phyloP scores from a whole-genome alignment of 2,888 invertebrate genomes.

The Hedya salicella region DNA sequence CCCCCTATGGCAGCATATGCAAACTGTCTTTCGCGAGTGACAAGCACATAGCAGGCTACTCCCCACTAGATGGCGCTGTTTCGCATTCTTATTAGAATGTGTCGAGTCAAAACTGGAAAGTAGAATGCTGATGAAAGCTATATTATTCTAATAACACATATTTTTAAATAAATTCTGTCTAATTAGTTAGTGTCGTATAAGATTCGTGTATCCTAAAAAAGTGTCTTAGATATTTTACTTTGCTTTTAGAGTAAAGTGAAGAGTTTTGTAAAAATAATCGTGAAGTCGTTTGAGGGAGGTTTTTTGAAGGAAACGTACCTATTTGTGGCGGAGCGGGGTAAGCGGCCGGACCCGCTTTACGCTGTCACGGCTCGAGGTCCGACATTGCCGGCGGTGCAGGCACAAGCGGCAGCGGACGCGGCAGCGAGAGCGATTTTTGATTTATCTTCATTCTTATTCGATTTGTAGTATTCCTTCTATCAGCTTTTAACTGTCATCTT shows the following conservation, averaged over 20 bases:
- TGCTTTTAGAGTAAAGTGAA: slow-evolving; percentile 10
- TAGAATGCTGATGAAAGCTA: neutral
- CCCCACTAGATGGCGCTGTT: slow-evolving; percentile 67
- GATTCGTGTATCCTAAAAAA: slow-evolving; percentile 3
- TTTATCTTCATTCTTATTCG: neutral
- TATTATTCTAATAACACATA: slow-evolving; percentile 10
- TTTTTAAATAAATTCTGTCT: neutral
- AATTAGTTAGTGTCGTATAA: neutral
- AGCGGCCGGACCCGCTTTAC: slow-evolving; percentile 76
- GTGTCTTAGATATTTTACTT: slow-evolving; percentile 1
- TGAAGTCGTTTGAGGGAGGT: slow-evolving; percentile 35
- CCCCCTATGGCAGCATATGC: slow-evolving; percentile 54
- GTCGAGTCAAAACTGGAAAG: neutral
- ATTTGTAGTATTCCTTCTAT: neutral
- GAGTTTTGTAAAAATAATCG: slow-evolving; percentile 35
- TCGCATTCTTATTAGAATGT: slow-evolving; percentile 48
- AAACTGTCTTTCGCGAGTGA: slow-evolving; percentile 30
- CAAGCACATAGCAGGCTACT: slow-evolving; percentile 59
- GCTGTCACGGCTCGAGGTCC: slow-evolving; percentile 68
- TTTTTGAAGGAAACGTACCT: slow-evolving; percentile 67
- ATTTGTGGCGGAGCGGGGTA: slow-evolving; percentile 68
- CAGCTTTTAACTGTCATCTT: neutral
- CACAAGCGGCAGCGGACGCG: slow-evolving; percentile 48
- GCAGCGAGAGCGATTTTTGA: slow-evolving; percentile 50
- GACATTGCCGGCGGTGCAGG: slow-evolving; percentile 30